Percentiles rank a stretch among this genome's conserved stretches.
phyloP scores from a whole-genome alignment of 2,797 vertebrate genomes.

The Nyctalus aviator region DNA sequence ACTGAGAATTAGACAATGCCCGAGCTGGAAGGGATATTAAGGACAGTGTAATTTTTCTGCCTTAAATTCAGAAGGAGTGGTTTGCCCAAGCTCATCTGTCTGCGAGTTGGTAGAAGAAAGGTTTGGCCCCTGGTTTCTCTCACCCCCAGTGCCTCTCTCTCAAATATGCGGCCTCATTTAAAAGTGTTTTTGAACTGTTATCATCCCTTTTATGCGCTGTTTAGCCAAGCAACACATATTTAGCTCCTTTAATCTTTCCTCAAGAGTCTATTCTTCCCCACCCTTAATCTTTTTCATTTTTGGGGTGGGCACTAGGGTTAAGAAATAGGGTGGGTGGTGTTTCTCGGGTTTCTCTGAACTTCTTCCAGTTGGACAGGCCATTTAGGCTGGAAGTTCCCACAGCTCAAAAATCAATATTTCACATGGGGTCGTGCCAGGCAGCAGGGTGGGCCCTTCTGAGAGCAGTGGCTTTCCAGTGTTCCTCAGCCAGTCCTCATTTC shows the following conservation, averaged over 20 bases:
- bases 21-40: neutral
- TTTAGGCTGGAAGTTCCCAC: constrained; percentile 45
- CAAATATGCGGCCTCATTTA: neutral
- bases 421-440: neutral
- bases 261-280: constrained; percentile 4
- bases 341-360: constrained; percentile 58
- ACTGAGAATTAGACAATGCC: neutral
- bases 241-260: constrained; percentile 51
- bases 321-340: constrained; percentile 8
- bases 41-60: neutral
- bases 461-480: neutral
- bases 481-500: neutral
- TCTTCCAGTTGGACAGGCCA: constrained; percentile 54
- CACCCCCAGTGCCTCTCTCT: neutral
- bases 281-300: constrained; percentile 2
- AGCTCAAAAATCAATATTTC: constrained; percentile 52
- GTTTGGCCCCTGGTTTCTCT: neutral
- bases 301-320: neutral
- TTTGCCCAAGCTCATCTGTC: neutral
- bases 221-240: constrained; percentile 22
- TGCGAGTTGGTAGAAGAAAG: neutral
- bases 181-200: constrained; percentile 19
- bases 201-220: neutral
- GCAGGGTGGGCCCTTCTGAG: neutral
- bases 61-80: neutral